These are phyloP conservation scores for Peromyscus nudipes DNA, from an alignment of 2,797 vertebrate species.

Conservation along the genomic window DNA sequence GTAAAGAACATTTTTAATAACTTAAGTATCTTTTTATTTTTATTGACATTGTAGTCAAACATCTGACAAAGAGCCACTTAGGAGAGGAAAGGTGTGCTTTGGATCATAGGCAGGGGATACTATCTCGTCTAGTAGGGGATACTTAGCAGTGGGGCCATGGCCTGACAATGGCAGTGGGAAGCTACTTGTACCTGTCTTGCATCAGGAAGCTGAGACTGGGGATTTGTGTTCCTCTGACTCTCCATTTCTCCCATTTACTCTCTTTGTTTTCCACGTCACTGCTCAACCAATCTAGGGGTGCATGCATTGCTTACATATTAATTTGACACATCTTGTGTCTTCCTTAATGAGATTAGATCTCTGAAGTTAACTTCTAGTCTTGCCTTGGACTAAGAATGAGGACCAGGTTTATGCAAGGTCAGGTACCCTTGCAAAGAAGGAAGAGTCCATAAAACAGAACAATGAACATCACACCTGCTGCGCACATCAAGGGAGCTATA, in stretches of 20 bases:
- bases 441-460: neutral
- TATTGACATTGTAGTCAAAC: neutral
- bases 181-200: neutral
- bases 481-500: neutral
- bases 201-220: neutral
- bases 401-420: neutral
- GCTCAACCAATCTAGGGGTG: neutral
- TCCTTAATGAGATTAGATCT: neutral
- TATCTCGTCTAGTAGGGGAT: neutral
- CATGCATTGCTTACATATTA: neutral
- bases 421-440: neutral
- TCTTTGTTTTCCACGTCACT: too few relatives aligned
- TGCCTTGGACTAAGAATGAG: neutral
- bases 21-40: neutral
- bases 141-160: neutral
- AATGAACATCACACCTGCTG: neutral
- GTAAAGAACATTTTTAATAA: neutral
- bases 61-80: neutral
- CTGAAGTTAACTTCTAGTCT: neutral
- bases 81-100: neutral
- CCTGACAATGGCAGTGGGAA: neutral
- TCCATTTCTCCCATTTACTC: too few relatives aligned
- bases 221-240: neutral
- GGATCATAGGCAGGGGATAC: neutral
- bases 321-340: neutral